phyloP scores from a whole-genome alignment of 2,888 invertebrate species.

The Caenorhabditis sp. region DNA sequence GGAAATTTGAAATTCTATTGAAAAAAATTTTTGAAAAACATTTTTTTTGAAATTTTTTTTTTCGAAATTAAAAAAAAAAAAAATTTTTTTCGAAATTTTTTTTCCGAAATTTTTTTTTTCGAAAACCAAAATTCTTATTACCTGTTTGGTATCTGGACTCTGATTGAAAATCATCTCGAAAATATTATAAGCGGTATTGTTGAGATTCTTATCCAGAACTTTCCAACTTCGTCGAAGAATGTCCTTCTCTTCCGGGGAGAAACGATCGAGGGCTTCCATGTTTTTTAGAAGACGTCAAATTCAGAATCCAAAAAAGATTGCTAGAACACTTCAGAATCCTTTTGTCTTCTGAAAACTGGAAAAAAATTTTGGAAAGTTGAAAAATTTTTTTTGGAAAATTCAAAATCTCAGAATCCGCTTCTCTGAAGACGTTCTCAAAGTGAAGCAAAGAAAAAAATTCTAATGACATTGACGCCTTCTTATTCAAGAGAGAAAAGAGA shows the following conservation, averaged over 20 bases:
- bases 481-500: neutral
- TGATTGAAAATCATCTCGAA: slow-evolving; percentile 79
- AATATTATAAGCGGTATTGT: slow-evolving; percentile 72
- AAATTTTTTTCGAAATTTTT: too few species aligned
- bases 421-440: neutral
- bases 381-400: neutral
- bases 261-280: slow-evolving; percentile 71
- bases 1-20: slow-evolving; percentile 36
- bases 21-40: neutral
- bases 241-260: slow-evolving; percentile 68
- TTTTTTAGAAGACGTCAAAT: slow-evolving; percentile 10
- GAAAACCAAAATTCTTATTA: too few species aligned
- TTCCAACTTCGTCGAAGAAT: slow-evolving; percentile 67
- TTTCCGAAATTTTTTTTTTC: too few species aligned
- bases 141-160: slow-evolving; percentile 77
- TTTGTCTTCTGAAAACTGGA: neutral
- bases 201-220: slow-evolving; percentile 71
- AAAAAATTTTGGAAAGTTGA: neutral
- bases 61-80: too few species aligned
- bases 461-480: neutral
- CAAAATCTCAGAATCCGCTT: neutral
- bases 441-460: neutral
- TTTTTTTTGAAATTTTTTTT: too few species aligned
- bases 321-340: too few species aligned
- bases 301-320: neutral